Evolutionary conservation across 2,888 invertebrate species (phyloP).

Genomic region (Eristalis tenax): DNA sequence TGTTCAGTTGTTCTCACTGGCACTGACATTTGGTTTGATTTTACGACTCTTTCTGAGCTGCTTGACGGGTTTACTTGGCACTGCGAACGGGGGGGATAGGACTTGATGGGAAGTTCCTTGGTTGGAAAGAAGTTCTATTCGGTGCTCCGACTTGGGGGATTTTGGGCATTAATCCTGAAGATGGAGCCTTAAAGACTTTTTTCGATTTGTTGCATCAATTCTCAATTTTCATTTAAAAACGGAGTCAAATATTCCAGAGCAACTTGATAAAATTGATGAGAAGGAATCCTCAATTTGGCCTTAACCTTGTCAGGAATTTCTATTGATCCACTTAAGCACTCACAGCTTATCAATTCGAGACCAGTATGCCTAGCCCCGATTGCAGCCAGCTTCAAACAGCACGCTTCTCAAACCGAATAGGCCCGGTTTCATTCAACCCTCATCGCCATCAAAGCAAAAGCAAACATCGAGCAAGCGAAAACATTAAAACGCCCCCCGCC

Average conservation of each 20-base stretch:
- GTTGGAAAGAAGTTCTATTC: background rate
- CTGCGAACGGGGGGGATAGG: background rate
- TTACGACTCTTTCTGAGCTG: background rate
- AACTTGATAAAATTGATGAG: too few relatives aligned
- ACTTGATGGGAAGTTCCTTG: background rate
- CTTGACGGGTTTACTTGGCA: background rate
- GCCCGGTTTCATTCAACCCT: constrained; percentile 15
- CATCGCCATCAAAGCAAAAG: constrained; percentile 25
- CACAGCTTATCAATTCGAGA: too few relatives aligned
- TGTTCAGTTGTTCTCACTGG: background rate
- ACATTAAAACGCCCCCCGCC: background rate
- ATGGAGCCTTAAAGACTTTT: too few relatives aligned
- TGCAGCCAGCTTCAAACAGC: too few relatives aligned
- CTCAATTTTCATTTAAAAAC: too few relatives aligned
- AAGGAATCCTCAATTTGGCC: too few relatives aligned
- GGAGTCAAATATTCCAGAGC: too few relatives aligned
- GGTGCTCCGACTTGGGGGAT: background rate
- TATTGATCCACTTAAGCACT: too few relatives aligned
- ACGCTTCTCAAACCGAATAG: constrained; percentile 13
- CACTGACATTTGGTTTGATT: background rate
- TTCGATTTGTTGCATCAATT: too few relatives aligned
- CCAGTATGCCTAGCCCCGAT: too few relatives aligned
- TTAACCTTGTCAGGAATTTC: too few relatives aligned
- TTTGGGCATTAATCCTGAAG: background rate
- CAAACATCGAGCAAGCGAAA: constrained; percentile 10